Evolutionary conservation across 2,888 invertebrate species (phyloP).

Genomic region (Gisinianus flammeolus): DNA sequence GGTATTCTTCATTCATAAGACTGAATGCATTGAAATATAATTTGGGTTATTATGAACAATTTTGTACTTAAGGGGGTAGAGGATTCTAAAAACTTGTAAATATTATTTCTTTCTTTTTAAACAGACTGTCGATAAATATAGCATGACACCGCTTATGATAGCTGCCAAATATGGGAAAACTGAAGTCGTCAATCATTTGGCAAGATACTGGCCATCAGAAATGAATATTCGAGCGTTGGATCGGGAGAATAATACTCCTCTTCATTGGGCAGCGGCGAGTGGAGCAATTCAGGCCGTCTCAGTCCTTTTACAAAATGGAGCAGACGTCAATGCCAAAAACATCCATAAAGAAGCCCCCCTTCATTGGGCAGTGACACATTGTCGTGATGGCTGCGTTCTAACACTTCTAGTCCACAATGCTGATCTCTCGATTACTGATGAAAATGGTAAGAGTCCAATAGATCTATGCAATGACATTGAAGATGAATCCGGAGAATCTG

Average conservation of each 20-base stretch:
- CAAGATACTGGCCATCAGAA: conserved; percentile 18
- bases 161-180: conserved; percentile 19
- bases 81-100: too few relatives aligned
- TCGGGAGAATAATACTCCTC: conserved; percentile 32
- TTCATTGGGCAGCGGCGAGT: conserved; percentile 39
- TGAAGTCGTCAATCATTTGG: conserved; percentile 27
- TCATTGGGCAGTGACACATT: conserved; percentile 31
- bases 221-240: conserved; percentile 28
- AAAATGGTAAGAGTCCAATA: conserved; percentile 32
- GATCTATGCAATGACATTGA: conserved; percentile 30
- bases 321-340: conserved; percentile 29
- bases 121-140: conserved; percentile 12
- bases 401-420: conserved; percentile 35
- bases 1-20: not conserved
- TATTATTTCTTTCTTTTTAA: conserved; percentile 9
- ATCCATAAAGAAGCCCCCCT: conserved; percentile 22
- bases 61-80: not conserved
- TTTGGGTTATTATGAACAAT: not conserved
- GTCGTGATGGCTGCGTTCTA: conserved; percentile 33
- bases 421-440: conserved; percentile 19
- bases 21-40: not conserved
- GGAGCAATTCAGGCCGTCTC: conserved; percentile 33
- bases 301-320: conserved; percentile 17
- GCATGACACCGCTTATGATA: conserved; percentile 33
- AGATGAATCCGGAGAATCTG: too few relatives aligned